phyloP scores from a whole-genome alignment of 2,797 vertebrate genomes.

The Enteromius afrohamiltoni region DNA sequence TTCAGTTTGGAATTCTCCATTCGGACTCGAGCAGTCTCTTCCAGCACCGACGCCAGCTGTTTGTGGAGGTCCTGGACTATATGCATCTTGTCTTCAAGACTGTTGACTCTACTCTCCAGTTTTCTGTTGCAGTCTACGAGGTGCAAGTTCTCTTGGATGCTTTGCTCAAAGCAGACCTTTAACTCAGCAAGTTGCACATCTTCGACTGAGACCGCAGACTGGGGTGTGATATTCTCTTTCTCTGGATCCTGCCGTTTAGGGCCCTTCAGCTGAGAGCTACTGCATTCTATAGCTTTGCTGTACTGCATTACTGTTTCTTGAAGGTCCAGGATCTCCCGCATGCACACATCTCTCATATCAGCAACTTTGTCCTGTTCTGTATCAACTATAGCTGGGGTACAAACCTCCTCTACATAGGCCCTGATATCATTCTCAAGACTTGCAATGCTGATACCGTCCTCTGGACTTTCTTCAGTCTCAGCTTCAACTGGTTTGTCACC shows the following conservation, averaged over 20 bases:
- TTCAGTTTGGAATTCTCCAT: conserved; percentile 71
- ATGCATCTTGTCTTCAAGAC: conserved; percentile 64
- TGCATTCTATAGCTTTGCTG: conserved; percentile 66
- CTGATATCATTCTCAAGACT: conserved; percentile 11
- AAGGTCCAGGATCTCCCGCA: conserved; percentile 45
- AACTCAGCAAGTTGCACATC: conserved; percentile 58
- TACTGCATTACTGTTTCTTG: conserved; percentile 52
- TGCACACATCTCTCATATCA: conserved; percentile 1
- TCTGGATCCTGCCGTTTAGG: conserved; percentile 62
- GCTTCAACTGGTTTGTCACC: conserved; percentile 10
- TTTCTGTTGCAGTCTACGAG: conserved; percentile 65
- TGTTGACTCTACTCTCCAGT: conserved; percentile 69
- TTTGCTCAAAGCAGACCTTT: conserved; percentile 65
- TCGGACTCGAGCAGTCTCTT: conserved; percentile 72
- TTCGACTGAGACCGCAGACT: conserved; percentile 64
- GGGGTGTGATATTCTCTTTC: conserved; percentile 70
- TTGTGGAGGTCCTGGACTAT: conserved; percentile 63
- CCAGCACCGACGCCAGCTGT: conserved; percentile 50
- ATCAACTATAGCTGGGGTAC: background rate
- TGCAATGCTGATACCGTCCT: background rate
- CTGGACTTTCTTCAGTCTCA: conserved; percentile 7
- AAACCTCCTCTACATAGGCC: background rate
- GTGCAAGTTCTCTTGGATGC: conserved; percentile 68
- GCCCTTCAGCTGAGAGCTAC: conserved; percentile 70
- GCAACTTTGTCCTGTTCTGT: background rate